A percentile compares a stretch with the other conserved stretches of the same genome.
Evolutionary conservation across 2,113 vertebrate genomes (phyloP).

Genomic region (Acanthochromis polyacanthus): DNA sequence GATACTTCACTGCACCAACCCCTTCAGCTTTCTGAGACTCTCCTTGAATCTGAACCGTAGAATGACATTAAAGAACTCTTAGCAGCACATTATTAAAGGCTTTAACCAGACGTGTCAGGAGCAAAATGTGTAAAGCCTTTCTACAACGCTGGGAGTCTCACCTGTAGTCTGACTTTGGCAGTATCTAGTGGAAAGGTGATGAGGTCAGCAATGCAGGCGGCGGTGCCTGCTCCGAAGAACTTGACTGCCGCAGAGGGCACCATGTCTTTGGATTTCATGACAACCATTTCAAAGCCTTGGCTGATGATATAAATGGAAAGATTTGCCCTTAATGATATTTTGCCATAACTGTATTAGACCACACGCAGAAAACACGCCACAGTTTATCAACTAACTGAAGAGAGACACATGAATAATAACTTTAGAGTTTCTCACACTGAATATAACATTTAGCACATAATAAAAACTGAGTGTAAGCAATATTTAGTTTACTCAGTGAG

Average conservation of each 20-base stretch:
- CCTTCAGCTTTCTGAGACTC: slow-evolving; percentile 74
- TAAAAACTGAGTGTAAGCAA: not conserved
- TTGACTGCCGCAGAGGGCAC: slow-evolving; percentile 88
- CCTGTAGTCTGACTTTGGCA: slow-evolving; percentile 93
- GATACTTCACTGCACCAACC: slow-evolving; percentile 71
- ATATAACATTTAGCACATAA: no score
- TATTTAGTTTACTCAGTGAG: not conserved
- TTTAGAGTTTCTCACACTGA: not conserved
- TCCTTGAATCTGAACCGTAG: slow-evolving; percentile 87
- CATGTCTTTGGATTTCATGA: slow-evolving; percentile 87
- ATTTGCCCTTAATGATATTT: slow-evolving; percentile 21
- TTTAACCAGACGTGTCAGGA: not conserved
- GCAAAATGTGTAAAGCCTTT: not conserved
- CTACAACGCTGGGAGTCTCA: slow-evolving; percentile 55
- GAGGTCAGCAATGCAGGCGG: slow-evolving; percentile 92
- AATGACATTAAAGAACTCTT: not conserved
- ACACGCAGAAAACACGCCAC: not conserved
- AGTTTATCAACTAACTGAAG: no score
- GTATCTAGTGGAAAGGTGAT: slow-evolving; percentile 93
- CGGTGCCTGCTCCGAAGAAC: slow-evolving; percentile 90
- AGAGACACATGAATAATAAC: not conserved
- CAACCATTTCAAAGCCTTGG: slow-evolving; percentile 83
- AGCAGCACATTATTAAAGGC: not conserved
- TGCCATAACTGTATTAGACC: not conserved
- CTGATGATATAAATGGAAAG: slow-evolving; percentile 30